Base-by-base conservation (phyloP, 2,888 invertebrate species). In the Drosophila longiperda region DNA sequence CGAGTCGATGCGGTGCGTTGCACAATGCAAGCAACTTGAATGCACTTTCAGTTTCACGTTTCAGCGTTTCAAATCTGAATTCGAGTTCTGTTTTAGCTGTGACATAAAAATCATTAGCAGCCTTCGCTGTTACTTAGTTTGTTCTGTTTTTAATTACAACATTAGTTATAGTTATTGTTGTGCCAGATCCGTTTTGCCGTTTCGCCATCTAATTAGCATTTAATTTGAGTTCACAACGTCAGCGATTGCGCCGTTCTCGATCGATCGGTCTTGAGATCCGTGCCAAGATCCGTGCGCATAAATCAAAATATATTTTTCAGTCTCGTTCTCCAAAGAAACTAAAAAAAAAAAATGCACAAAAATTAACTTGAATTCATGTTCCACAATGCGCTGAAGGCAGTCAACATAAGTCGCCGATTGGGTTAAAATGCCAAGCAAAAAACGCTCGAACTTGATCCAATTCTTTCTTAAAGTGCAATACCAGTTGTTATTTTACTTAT, bases 381-480 rank as follows among this genome's bases (percentile, higher is more conserved):
- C 62, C 48, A 69, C 50, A 64, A 63, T 48, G 38, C 55, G 54
- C 53, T 58, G 78, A 78, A 78, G 78, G 78, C 79, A 78, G 78
- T 78, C 78, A 68, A 79, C 60, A 67, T 61, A 55, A 60, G 49
- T 50, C 33, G 54, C 55, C 60, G n/a, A 62, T 48, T 50, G 60
- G 26, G 23, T 54, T 50, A 65, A 72, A 70, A 65, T 36, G 23
- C 34, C n/a, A 54, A 63, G 40, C 63, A 64, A 32, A 50, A 50
- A 70, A 33, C 52, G 38, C 55, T 62, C 84, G 86, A 88, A 88
- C 86, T 87, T 87, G 86, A 87, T 82, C 86, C 55, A 77, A 88
- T 87, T 87, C 72, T 70, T 68, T 75, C 50, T 55, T 58, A 52
- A 69, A 78, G 67, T 63, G 71, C 72, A 74, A 71, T 71, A 72